phyloP scores from a whole-genome alignment of 2,797 vertebrate genomes.

The Parotocinclus haroldoi region DNA sequence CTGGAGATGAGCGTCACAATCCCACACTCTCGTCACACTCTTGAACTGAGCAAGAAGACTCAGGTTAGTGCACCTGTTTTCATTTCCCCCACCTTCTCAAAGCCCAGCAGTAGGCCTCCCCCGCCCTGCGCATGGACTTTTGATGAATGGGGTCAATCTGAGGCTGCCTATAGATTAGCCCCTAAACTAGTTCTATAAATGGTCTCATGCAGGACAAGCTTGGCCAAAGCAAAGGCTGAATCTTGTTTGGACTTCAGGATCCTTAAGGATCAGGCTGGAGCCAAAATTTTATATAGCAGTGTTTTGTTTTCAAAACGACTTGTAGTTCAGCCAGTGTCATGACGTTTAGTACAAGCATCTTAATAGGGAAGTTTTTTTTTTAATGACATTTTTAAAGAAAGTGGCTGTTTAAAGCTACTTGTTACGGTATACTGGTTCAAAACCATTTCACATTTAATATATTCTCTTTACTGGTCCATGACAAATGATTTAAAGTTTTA shows the following conservation, averaged over 20 bases:
- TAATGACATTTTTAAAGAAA: background rate
- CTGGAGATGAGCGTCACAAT: conserved; percentile 30
- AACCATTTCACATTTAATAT: background rate
- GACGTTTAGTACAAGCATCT: conserved; percentile 20
- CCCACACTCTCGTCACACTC: conserved; percentile 20
- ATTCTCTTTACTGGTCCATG: background rate
- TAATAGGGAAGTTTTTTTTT: background rate
- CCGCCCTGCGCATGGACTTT: conserved; percentile 41
- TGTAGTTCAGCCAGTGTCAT: background rate
- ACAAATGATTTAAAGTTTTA: too few species aligned
- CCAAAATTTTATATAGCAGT: too few species aligned
- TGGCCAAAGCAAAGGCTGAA: conserved; percentile 20
- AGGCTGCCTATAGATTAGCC: conserved; percentile 40
- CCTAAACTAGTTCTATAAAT: conserved; percentile 37
- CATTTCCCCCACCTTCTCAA: conserved; percentile 14
- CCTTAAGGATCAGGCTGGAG: conserved; percentile 3
- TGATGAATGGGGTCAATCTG: conserved; percentile 52
- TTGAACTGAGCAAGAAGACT: conserved; percentile 37
- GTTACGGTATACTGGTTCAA: background rate
- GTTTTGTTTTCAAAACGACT: conserved; percentile 9
- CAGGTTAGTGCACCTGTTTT: conserved; percentile 51
- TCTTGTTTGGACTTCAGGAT: conserved; percentile 18
- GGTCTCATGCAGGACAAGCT: conserved; percentile 29
- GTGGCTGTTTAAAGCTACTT: background rate
- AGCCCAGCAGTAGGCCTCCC: too few species aligned